Base-by-base conservation (phyloP, 2,888 invertebrate species). In the Masnerella sp. region DNA sequence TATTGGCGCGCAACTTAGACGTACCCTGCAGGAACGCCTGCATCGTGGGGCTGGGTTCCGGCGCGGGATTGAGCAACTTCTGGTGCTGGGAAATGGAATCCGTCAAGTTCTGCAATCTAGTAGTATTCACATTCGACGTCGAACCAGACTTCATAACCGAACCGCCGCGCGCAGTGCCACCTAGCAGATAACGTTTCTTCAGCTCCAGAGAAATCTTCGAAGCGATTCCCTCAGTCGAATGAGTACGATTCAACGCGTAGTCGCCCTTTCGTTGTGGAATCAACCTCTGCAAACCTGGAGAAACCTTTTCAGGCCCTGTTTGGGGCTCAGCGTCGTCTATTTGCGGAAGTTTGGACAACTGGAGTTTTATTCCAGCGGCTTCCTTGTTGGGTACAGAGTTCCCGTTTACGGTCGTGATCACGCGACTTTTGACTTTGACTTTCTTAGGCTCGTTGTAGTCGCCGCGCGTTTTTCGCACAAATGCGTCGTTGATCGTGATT, bases 51-150 rank as follows among this genome's bases (percentile, higher is more conserved):
- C 91, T 92, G 9, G 92, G 91, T 49, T 91, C 91, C 0, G 92
- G 90, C 0, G 95, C 93, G 0, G 95, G 95, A 85, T 95, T 93
- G 34, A 96, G 86, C 77, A 96, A 88, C 83, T 96, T 96, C 82
- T 96, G 96, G 82, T 95, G 94, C 83, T 96, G 96, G 0, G 95
- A 94, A 71, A 96, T 96, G 79, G 93, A 94, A 28, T 94, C 94
- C 76, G 95, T 92, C 83, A 96, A 93, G 71, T 93, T 94, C 88
- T 94, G 93, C 65, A 96, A 91, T 85, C 94, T 94, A 4, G 94
- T 94, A 84, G 94, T 94, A 84, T 96, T 96, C 32, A 96, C 90
- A 72, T 94, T 93, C 0, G 95, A 94, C 4, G 95, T 93, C 59
- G 95, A 95, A 56, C 94, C 95, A 0, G 95, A 95, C 83, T 95